phyloP scores from a whole-genome alignment of 2,797 vertebrate genomes.

The Rhodeus uyekii region DNA sequence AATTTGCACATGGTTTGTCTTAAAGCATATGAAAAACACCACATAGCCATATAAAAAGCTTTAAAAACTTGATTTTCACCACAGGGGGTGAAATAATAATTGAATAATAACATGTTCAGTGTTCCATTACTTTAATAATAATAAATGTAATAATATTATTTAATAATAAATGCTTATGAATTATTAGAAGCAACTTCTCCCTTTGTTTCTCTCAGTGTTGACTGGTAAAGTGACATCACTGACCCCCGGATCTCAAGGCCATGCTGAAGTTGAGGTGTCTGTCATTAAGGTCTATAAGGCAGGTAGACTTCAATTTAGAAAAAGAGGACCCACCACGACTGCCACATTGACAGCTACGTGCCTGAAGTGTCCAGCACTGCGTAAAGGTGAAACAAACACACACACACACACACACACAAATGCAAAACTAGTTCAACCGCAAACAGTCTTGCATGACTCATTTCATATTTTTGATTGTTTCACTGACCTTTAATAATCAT shows the following conservation, averaged over 20 bases:
- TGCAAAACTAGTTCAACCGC: neutral
- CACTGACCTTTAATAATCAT: neutral
- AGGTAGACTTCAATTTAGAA: slow-evolving; percentile 68
- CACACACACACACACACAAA: neutral
- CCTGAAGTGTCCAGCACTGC: slow-evolving; percentile 71
- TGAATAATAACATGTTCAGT: no score
- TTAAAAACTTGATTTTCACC: no score
- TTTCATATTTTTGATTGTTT: neutral
- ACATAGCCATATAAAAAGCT: no score
- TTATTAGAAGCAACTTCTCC: neutral
- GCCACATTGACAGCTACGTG: slow-evolving; percentile 69
- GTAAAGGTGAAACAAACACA: slow-evolving; percentile 68
- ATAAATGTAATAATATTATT: no score
- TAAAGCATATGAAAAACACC: no score
- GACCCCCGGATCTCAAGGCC: slow-evolving; percentile 59
- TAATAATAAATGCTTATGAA: no score
- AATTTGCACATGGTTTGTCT: no score
- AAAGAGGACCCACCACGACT: slow-evolving; percentile 64
- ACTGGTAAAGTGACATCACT: slow-evolving; percentile 71
- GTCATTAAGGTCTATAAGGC: slow-evolving; percentile 74
- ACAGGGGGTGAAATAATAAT: no score
- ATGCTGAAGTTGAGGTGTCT: slow-evolving; percentile 65
- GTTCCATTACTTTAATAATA: no score
- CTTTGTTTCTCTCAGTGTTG: slow-evolving; percentile 65
- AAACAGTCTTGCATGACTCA: neutral